A percentile compares a stretch with the other conserved stretches of the same genome.
Evolutionary conservation across 1,140 invertebrate genomes (phyloP).

Genomic region (Nebria ingens): DNA sequence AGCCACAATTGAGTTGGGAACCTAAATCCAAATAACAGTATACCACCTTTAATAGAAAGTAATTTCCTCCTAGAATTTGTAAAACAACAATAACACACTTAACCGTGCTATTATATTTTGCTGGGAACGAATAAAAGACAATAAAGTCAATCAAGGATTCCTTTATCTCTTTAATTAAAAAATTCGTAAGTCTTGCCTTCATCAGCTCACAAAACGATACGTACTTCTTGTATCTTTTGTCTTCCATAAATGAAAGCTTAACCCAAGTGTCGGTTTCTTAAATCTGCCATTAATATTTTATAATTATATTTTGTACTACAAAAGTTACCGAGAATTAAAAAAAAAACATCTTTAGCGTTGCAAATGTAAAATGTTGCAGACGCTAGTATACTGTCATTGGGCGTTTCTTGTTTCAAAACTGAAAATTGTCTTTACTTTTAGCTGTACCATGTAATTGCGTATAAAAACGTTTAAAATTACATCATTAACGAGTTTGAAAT

Average conservation of each 20-base stretch:
- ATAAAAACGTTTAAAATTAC: not conserved
- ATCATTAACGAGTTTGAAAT: not conserved
- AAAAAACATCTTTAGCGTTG: not conserved
- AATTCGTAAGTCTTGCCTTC: not conserved
- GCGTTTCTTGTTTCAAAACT: not conserved
- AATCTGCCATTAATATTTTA: slow-evolving; percentile 1
- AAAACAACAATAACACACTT: too few relatives aligned
- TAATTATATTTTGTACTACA: slow-evolving; percentile 3
- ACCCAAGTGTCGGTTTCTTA: not conserved
- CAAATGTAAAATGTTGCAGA: not conserved
- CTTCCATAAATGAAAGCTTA: slow-evolving; percentile 3
- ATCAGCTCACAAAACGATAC: not conserved
- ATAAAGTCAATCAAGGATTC: slow-evolving; percentile 1
- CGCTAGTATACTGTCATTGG: not conserved
- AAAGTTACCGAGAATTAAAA: too few relatives aligned
- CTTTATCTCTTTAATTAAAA: slow-evolving; percentile 5
- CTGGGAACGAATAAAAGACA: not conserved
- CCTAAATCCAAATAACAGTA: too few relatives aligned
- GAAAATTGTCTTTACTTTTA: not conserved
- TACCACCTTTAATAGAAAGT: too few relatives aligned
- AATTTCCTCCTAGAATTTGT: too few relatives aligned
- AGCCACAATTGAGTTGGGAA: too few relatives aligned
- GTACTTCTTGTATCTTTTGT: not conserved
- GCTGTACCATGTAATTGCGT: not conserved
- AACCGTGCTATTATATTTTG: not conserved